Base-by-base conservation (phyloP, 2,113 vertebrate genomes). In the Notarius lentiginosus region DNA sequence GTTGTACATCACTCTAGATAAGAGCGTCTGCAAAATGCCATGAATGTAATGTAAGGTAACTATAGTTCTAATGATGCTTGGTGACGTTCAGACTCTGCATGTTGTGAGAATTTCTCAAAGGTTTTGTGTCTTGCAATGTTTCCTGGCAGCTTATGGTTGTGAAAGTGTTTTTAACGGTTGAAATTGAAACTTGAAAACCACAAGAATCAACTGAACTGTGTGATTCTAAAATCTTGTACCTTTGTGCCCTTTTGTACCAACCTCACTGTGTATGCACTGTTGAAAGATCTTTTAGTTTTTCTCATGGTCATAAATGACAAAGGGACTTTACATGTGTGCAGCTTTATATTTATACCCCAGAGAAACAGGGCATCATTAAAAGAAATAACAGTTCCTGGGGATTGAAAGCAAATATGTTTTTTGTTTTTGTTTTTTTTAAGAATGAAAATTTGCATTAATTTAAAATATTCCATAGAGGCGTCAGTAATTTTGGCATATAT, bases 131-230 rank as follows among this genome's bases (percentile, higher is more conserved):
- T 55, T 77, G 24, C 75, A n/a, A 27, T 77, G 75, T 14, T 55
- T 15, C 24, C 49, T 41, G 7, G 7, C 24, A 51, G 75, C 75
- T 77, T 76, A 51, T 49, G 49, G 41, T 77, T 77, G 75, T 55
- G 49, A 77, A 77, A 55, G 51, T 77, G 24, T 5, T 55, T 79
- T 56, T 18, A 79, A 30, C 7, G 10, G 22, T 14, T 53, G 22
- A 53, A 51, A 53, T 53, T 51, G 73, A 75, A 75, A 75, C 72
- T 12, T 53, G 51, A 79, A 77, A 77, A n/a, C 75, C 75, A 27
- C 47, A 51, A 53, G 49, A 77, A 53, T 27, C 49, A 77, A 55
- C 12, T 76, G 12, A 79, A 56, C 51, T 79, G 2, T 79, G 75
- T 22, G 27, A 56, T 55, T 53, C 5, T 24, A 24, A 75, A 49